A percentile compares a stretch with the other conserved stretches of the same genome.
Evolutionary conservation across 2,888 invertebrate species (phyloP).

Genomic region (Apamea sordens): DNA sequence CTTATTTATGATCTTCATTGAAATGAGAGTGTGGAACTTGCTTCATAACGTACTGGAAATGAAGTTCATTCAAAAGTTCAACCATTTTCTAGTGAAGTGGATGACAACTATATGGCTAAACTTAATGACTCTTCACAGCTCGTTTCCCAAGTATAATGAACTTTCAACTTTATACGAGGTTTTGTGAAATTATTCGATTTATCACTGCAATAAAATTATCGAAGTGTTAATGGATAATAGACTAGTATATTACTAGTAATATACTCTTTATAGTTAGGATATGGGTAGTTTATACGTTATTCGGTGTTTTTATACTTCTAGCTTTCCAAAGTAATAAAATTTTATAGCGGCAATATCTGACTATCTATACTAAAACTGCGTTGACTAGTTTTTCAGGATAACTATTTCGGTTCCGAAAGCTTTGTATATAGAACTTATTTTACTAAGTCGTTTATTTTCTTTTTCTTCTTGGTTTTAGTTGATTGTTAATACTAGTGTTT

Average conservation of each 20-base stretch:
- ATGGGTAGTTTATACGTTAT: conserved; percentile 28
- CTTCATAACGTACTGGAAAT: conserved; percentile 1
- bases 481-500: conserved; percentile 26
- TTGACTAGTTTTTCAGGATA: conserved; percentile 32
- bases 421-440: conserved; percentile 53
- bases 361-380: conserved; percentile 33
- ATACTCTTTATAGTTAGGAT: conserved; percentile 33
- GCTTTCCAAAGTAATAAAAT: conserved; percentile 47
- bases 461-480: conserved; percentile 45
- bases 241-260: conserved; percentile 8
- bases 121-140: background rate
- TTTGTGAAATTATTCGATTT: background rate
- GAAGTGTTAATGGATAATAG: conserved; percentile 13
- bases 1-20: conserved; percentile 32
- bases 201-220: conserved; percentile 21
- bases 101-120: conserved; percentile 14
- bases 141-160: background rate
- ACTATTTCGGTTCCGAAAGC: conserved; percentile 43
- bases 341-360: conserved; percentile 44
- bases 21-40: conserved; percentile 27
- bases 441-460: conserved; percentile 15
- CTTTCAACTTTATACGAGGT: background rate
- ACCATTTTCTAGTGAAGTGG: conserved; percentile 26
- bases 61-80: conserved; percentile 43
- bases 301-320: conserved; percentile 41